Evolutionary conservation across 1,140 invertebrate species (phyloP), one percentile per base, ranked within the genome.

Genomic region (Hyphantria cunea): DNA sequence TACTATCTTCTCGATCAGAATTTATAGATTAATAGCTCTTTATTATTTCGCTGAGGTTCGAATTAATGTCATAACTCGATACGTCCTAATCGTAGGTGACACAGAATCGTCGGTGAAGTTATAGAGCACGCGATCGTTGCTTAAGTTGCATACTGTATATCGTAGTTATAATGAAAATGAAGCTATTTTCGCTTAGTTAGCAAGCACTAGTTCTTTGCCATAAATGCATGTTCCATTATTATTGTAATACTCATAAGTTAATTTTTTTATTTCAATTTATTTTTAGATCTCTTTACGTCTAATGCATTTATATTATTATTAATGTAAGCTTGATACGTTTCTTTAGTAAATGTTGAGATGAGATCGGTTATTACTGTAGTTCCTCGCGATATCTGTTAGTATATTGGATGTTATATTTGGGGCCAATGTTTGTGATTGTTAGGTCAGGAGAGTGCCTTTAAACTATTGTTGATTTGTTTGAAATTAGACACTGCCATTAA

Each of bases 151-250:
- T 52, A 59, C 14, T 64, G 56, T 72, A 64, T 66, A 65, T 69
- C 61, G 51, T 73, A 70, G 61, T 34, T 31, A 45, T 68, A 74
- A 76, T 74, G 66, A 84, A 58, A 85, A 79, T 79, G 87, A 90
- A 83, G 87, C 87, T 90, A 87, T 88, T 84, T 78, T 84, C 82
- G 87, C 87, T 90, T 88, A 89, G 82, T 86, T 76, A 87, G 83
- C 85, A 84, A 83, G 75, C 80, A 85, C 73, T 86, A 90, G 87
- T 82, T 86, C 84, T 91, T 89, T 91, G 90, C 90, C 90, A 91
- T 91, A 91, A 68, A 89, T 91, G 87, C 89, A 91, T 91, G 90
- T 91, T 91, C 90, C 90, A 91, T 87, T 91, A 82, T 88, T 78
- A 81, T 87, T 85, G 82, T 91, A 91, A 91, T 91, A 91, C 90